phyloP scores from a whole-genome alignment of 2,113 vertebrate species.

The Okapia johnstoni region DNA sequence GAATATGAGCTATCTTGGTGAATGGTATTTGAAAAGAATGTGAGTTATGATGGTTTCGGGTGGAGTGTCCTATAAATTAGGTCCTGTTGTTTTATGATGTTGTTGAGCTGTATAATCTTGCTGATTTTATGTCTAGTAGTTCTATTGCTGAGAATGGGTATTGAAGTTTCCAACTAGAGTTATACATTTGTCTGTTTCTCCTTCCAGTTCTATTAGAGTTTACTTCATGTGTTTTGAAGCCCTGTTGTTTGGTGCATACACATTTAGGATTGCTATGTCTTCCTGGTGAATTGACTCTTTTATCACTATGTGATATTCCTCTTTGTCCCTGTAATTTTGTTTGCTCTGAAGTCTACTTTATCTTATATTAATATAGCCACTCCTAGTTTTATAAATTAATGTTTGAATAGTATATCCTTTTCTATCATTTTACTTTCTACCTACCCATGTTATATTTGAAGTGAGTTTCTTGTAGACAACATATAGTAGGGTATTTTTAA shows the following conservation, averaged over 20 bases:
- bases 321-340: conserved; percentile 27
- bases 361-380: conserved; percentile 28
- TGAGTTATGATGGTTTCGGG: conserved; percentile 22
- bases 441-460: neutral
- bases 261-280: conserved; percentile 1
- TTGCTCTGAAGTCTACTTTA: neutral
- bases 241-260: neutral
- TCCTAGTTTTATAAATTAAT: conserved; percentile 40
- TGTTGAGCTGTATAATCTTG: conserved; percentile 33
- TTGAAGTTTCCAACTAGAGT: neutral
- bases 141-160: neutral
- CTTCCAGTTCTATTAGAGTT: neutral
- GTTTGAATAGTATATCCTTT: conserved; percentile 13
- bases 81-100: conserved; percentile 12
- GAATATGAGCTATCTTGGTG: neutral
- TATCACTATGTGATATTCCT: neutral
- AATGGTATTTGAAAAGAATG: conserved; percentile 47
- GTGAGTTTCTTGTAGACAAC: conserved; percentile 7
- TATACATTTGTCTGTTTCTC: conserved; percentile 9
- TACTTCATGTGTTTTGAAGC: conserved; percentile 23
- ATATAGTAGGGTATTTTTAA: neutral
- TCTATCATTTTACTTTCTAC: conserved; percentile 6
- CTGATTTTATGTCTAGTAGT: conserved; percentile 18
- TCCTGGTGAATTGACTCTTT: neutral
- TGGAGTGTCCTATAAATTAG: conserved; percentile 27